Base-by-base conservation (phyloP, 1,140 invertebrate genomes). In the Brachionus sp. region DNA sequence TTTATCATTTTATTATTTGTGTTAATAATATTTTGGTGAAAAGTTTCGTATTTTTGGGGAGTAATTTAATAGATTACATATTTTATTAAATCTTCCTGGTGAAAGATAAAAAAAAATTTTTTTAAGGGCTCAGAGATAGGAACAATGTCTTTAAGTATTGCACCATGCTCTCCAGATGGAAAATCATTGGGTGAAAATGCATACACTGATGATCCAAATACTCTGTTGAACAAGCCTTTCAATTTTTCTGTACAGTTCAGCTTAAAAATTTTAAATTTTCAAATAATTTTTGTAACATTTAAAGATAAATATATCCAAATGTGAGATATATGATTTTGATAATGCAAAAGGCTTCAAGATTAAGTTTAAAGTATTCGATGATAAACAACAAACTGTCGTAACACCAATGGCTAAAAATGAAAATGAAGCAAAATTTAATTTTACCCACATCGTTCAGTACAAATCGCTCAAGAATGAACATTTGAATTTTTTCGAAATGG, bases 111-210 rank as follows among this genome's bases (percentile, higher is more conserved):
- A n/a, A n/a, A n/a, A n/a, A n/a, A n/a, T n/a, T n/a, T 16, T 39
- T 70, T 44, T 84, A 88, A 89, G 84, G 89, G 88, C 1, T 84
- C 86, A 66, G 88, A 89, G 83, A 88, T 89, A 70, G 89, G 88
- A 6, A 82, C 83, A 19, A 78, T 90, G 7, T 82, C 77, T 37
- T 86, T 89, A 1, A 86, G 86, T 62, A 85, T 91, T 29, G 84
- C 86, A 6, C 90, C 90, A 0, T 90, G 90, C 84, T 86, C 85
- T 19, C 66, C 85, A 35, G 85, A 86, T 84, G 90, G 90, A 10
- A 89, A 89, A 82, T 50, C 85, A 6, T 77, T 88, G 12, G 87
- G 87, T 80, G 87, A 89, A 33, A 87, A 88, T 68, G 85, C 84
- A 46, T 89, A 89, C 85, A 87, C 89, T 5, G 88, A 89, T 23